A percentile compares a stretch with the other conserved stretches of the same genome.
phyloP scores from a whole-genome alignment of 2,797 vertebrate genomes.

The Falco peregrinus region DNA sequence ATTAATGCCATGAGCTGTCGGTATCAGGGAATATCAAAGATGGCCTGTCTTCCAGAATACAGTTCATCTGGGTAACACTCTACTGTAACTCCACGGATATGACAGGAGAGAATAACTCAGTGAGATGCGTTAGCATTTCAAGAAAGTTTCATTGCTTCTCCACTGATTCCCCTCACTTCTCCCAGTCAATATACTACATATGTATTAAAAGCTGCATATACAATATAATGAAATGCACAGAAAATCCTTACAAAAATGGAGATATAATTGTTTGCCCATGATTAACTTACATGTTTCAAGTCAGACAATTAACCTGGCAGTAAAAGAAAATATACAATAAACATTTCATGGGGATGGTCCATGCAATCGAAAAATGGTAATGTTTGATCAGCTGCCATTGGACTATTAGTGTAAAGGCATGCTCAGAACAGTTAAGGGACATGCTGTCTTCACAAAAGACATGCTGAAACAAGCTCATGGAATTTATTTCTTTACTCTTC shows the following conservation, averaged over 20 bases:
- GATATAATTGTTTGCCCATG: not conserved
- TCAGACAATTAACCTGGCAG: constrained; percentile 53
- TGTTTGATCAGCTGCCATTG: not conserved
- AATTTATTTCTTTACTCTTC: not conserved
- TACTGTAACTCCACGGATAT: not conserved
- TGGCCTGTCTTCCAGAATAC: not conserved
- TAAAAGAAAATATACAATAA: not conserved
- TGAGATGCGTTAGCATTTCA: not conserved
- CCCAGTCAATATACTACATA: not conserved
- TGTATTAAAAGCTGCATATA: not conserved
- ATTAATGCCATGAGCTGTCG: not conserved
- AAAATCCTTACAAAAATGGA: not conserved
- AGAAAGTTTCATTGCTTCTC: not conserved
- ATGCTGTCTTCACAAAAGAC: not conserved
- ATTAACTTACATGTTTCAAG: not conserved
- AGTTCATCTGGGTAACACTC: not conserved
- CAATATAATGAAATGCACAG: not conserved
- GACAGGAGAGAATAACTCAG: not conserved
- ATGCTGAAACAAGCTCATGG: not conserved
- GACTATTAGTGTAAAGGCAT: not conserved
- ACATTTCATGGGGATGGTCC: not conserved
- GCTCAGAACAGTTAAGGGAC: not conserved
- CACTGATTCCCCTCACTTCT: not conserved
- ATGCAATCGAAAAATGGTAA: not conserved
- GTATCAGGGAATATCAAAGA: not conserved